phyloP scores from a whole-genome alignment of 2,888 invertebrate species.

The Lydus trimaculatus region DNA sequence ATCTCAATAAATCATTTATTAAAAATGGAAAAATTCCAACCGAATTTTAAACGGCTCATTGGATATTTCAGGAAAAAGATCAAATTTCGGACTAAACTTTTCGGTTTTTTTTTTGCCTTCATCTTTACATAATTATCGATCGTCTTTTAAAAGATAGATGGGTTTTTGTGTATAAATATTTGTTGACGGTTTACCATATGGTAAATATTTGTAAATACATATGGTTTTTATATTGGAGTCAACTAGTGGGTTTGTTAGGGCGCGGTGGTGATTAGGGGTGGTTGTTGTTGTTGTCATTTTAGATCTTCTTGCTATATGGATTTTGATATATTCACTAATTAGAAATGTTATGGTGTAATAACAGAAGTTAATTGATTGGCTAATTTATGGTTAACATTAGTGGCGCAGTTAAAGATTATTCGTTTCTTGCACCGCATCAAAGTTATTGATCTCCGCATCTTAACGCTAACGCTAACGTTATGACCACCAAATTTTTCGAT shows the following conservation, averaged over 20 bases:
- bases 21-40: background rate
- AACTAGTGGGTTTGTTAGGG: background rate
- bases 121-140: conserved; percentile 10
- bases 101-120: no score
- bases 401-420: no score
- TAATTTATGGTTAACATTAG: background rate
- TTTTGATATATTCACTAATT: background rate
- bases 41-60: background rate
- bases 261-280: background rate
- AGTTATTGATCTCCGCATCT: no score
- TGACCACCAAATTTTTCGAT: no score
- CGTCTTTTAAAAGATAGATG: conserved; percentile 8
- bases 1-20: background rate
- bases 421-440: no score
- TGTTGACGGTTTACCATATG: conserved; percentile 51
- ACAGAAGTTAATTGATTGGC: background rate
- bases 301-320: background rate
- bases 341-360: background rate
- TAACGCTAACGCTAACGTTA: no score
- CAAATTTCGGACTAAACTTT: conserved; percentile 10
- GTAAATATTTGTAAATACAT: conserved; percentile 53
- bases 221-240: conserved; percentile 35
- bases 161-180: conserved; percentile 47
- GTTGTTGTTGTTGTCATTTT: background rate
- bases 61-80: conserved; percentile 11